These are phyloP conservation scores for Lysiphlebus fabarum DNA, from an alignment of 1,140 invertebrate species.

Conservation along the genomic window DNA sequence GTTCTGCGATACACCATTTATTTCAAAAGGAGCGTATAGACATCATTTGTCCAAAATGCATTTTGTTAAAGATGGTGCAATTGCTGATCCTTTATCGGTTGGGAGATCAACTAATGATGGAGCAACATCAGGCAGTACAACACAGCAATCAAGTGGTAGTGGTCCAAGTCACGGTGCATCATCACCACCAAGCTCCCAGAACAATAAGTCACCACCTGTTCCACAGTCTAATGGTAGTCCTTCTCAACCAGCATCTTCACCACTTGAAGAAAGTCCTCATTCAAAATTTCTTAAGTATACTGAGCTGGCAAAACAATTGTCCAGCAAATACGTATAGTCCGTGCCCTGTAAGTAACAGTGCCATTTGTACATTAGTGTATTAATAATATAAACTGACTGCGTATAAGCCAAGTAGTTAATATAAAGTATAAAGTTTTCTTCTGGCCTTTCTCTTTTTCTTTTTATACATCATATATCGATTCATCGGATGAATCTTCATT, in stretches of 20 bases:
- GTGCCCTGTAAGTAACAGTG: conserved; percentile 54
- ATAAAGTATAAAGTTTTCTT: conserved; percentile 13
- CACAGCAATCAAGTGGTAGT: conserved; percentile 48
- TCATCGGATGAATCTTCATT: not conserved
- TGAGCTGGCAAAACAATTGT: conserved; percentile 92
- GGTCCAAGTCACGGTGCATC: conserved; percentile 38
- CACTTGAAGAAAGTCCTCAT: conserved; percentile 87
- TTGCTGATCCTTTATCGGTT: conserved; percentile 67
- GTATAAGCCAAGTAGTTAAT: conserved; percentile 30
- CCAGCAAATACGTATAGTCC: conserved; percentile 88
- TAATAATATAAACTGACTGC: conserved; percentile 51
- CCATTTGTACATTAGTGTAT: conserved; percentile 57
- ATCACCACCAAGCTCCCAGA: conserved; percentile 46
- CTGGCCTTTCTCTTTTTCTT: not conserved
- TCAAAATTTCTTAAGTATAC: conserved; percentile 97
- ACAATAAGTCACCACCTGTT: conserved; percentile 55
- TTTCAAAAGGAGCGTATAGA: conserved; percentile 93
- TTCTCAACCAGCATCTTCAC: conserved; percentile 47
- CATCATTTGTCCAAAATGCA: conserved; percentile 96
- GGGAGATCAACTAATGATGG: conserved; percentile 52
- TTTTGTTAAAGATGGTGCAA: conserved; percentile 88
- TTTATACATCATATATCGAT: not conserved
- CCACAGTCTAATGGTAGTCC: conserved; percentile 57
- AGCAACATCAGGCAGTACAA: conserved; percentile 40
- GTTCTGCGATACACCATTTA: conserved; percentile 93